These are phyloP conservation scores for Hartigia nigra DNA, from an alignment of 2,888 invertebrate species.

Conservation along the genomic window DNA sequence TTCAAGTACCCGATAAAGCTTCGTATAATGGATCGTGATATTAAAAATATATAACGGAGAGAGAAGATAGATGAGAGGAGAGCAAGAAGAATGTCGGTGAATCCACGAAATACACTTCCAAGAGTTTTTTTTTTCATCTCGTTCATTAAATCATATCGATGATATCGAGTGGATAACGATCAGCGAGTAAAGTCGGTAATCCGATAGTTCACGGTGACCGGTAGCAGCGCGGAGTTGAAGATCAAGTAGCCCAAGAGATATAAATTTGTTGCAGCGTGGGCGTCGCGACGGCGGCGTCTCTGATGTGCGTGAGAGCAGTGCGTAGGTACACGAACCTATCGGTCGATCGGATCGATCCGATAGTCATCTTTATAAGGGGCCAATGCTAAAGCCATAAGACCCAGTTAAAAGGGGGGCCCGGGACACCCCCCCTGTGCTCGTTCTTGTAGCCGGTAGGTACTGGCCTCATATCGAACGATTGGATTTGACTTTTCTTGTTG, in stretches of 20 bases:
- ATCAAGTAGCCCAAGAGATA: background rate
- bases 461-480: background rate
- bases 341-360: background rate
- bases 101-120: too few species aligned
- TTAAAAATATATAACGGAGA: background rate
- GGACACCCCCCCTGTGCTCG: background rate
- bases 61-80: too few species aligned
- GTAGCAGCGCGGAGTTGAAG: conserved; percentile 1
- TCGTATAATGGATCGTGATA: background rate
- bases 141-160: background rate
- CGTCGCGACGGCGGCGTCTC: conserved; percentile 5
- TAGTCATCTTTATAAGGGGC: background rate
- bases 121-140: background rate
- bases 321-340: background rate
- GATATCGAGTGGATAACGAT: background rate
- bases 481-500: background rate
- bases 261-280: conserved; percentile 8
- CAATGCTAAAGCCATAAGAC: background rate
- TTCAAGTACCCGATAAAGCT: background rate
- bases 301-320: conserved; percentile 1
- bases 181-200: background rate
- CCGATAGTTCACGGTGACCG: background rate
- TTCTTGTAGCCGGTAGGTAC: background rate
- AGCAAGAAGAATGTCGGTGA: too few species aligned
- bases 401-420: background rate